Percentiles rank a stretch among this genome's conserved stretches.
Evolutionary conservation across 2,888 invertebrate genomes (phyloP).

Genomic region (Ormia ochracea): DNA sequence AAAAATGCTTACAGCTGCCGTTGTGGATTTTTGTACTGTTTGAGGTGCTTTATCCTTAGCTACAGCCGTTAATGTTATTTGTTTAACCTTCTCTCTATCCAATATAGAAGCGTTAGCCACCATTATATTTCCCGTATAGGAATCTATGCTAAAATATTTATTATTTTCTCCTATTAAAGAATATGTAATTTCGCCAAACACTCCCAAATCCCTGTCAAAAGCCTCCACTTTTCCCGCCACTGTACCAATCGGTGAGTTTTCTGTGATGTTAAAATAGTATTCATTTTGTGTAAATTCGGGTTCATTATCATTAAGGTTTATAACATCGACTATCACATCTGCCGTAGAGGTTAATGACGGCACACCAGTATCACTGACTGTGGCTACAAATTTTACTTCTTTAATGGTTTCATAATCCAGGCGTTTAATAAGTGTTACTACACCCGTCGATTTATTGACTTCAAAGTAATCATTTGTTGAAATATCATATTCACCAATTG

Average conservation of each 20-base stretch:
- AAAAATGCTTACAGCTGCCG: slow-evolving; percentile 86
- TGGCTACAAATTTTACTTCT: slow-evolving; percentile 85
- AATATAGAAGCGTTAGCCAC: slow-evolving; percentile 85
- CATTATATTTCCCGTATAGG: slow-evolving; percentile 84
- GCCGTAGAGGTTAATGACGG: slow-evolving; percentile 89
- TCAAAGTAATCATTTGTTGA: slow-evolving; percentile 86
- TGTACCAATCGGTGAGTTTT: slow-evolving; percentile 86
- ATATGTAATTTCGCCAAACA: slow-evolving; percentile 87
- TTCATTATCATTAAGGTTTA: slow-evolving; percentile 92
- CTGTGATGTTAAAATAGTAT: slow-evolving; percentile 85
- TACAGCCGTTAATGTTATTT: slow-evolving; percentile 85
- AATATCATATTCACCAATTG: slow-evolving; percentile 83
- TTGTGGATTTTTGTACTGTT: slow-evolving; percentile 83
- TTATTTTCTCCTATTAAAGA: slow-evolving; percentile 85
- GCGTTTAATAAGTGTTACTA: slow-evolving; percentile 84
- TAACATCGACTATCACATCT: slow-evolving; percentile 84
- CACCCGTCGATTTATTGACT: slow-evolving; percentile 88
- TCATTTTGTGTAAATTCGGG: slow-evolving; percentile 84
- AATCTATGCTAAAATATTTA: slow-evolving; percentile 84
- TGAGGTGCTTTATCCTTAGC: slow-evolving; percentile 88
- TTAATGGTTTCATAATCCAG: slow-evolving; percentile 91
- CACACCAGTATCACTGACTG: slow-evolving; percentile 91
- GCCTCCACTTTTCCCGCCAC: slow-evolving; percentile 85
- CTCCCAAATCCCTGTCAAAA: slow-evolving; percentile 86
- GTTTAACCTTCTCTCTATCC: slow-evolving; percentile 85